phyloP scores from a whole-genome alignment of 2,797 vertebrate genomes.

The Spinibarbus caldwelli region DNA sequence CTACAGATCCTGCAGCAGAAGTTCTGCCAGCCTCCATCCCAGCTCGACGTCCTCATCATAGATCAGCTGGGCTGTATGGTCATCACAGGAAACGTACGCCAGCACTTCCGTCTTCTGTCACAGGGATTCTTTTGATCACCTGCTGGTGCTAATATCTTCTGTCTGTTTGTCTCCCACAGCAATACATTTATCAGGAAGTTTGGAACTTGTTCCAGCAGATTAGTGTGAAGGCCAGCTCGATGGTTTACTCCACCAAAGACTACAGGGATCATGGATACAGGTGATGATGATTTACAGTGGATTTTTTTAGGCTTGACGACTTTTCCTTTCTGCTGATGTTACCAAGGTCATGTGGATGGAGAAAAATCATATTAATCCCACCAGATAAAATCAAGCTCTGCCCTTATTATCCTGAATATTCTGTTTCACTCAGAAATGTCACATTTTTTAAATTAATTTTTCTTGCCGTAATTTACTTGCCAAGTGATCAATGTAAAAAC shows the following conservation, averaged over 20 bases:
- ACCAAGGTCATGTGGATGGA: not conserved
- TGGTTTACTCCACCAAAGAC: constrained; percentile 97
- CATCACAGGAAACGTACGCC: constrained; percentile 87
- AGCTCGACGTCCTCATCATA: constrained; percentile 94
- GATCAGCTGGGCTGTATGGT: constrained; percentile 98
- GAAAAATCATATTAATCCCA: not conserved
- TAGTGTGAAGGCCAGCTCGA: constrained; percentile 97
- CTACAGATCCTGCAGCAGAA: constrained; percentile 99
- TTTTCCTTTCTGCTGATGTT: not conserved
- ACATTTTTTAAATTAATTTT: not conserved
- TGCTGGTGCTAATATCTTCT: not conserved
- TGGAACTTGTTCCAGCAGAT: constrained; percentile 99
- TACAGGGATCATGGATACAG: constrained; percentile 97
- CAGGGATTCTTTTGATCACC: not conserved
- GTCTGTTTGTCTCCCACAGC: constrained; percentile 74
- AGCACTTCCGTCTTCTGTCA: not conserved
- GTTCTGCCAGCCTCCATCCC: constrained; percentile 97
- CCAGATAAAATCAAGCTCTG: not conserved
- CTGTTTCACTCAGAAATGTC: not conserved
- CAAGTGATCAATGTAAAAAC: not conserved
- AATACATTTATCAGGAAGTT: constrained; percentile 99
- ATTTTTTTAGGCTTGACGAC: not conserved
- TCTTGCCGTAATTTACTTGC: not conserved
- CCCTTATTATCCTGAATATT: not conserved
- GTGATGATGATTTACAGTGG: constrained; percentile 75